A percentile compares a stretch with the other conserved stretches of the same genome.
Evolutionary conservation across 1,140 invertebrate species (phyloP).

Genomic region (Harlomillsia oculata): DNA sequence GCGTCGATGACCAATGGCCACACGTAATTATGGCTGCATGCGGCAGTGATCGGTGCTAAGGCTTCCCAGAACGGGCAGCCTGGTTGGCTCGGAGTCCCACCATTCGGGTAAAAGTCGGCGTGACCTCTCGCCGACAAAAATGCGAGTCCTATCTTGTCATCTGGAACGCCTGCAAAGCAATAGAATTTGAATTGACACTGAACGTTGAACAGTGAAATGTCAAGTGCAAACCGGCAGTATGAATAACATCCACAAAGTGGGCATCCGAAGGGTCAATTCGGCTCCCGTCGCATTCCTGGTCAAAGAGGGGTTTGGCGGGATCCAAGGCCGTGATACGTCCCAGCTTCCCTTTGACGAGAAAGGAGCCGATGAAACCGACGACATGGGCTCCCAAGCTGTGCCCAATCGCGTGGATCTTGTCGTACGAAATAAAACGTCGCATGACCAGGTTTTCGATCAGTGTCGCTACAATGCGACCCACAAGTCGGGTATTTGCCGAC

Average conservation of each 20-base stretch:
- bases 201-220: no score
- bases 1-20: no score
- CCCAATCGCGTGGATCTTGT: slow-evolving; percentile 55
- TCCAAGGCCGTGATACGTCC: not conserved
- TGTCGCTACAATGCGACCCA: slow-evolving; percentile 50
- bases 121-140: no score
- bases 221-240: slow-evolving; percentile 47
- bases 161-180: no score
- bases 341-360: slow-evolving; percentile 40
- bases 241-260: slow-evolving; percentile 56
- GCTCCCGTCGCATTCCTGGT: not conserved
- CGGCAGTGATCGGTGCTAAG: no score
- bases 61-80: no score
- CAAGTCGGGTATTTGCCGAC: slow-evolving; percentile 53
- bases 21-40: no score
- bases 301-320: slow-evolving; percentile 21
- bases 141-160: no score
- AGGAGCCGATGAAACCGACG: not conserved
- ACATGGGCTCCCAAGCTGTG: slow-evolving; percentile 58
- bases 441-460: slow-evolving; percentile 47
- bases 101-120: no score
- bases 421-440: slow-evolving; percentile 36
- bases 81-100: no score
- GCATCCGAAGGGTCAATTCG: slow-evolving; percentile 50
- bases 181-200: no score